phyloP scores from a whole-genome alignment of 1,140 invertebrate species.

The Thaumatotibia leucotreta region DNA sequence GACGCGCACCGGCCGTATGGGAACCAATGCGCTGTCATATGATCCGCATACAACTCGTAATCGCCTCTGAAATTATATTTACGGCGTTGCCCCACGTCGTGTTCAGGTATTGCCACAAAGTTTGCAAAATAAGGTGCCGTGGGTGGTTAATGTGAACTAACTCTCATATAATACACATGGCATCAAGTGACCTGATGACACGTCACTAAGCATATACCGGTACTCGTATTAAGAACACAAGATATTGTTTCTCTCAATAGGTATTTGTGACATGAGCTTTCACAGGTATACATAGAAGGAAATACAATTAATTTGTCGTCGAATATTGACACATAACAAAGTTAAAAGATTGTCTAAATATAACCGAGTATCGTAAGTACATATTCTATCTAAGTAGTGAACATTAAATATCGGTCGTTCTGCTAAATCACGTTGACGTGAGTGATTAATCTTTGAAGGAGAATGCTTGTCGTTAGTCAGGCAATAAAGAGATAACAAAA shows the following conservation, averaged over 20 bases:
- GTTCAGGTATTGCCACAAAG: conserved; percentile 19
- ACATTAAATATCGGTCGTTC: conserved; percentile 73
- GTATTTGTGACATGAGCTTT: too few relatives aligned
- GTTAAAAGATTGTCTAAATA: conserved; percentile 55
- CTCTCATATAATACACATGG: neutral
- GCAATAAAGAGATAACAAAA: conserved; percentile 75
- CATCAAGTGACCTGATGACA: neutral
- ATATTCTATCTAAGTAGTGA: conserved; percentile 65
- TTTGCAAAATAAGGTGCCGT: conserved; percentile 17
- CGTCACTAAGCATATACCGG: conserved; percentile 6
- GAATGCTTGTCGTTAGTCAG: conserved; percentile 69
- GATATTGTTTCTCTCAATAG: too few relatives aligned
- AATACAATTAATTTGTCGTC: conserved; percentile 31
- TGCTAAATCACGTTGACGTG: conserved; percentile 71
- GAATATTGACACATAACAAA: conserved; percentile 51
- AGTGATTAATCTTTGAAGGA: conserved; percentile 70
- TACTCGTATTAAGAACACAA: conserved; percentile 8
- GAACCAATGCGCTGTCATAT: conserved; percentile 47
- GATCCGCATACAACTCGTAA: conserved; percentile 29
- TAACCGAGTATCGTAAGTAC: conserved; percentile 48
- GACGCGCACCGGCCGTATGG: conserved; percentile 28
- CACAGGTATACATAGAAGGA: neutral
- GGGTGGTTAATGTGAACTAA: conserved; percentile 17
- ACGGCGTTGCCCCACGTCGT: conserved; percentile 10
- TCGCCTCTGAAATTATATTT: conserved; percentile 30